Evolutionary conservation across 2,797 vertebrate species (phyloP), one percentile per base, ranked within the genome.

Genomic region (Dicrostonyx torquatus): DNA sequence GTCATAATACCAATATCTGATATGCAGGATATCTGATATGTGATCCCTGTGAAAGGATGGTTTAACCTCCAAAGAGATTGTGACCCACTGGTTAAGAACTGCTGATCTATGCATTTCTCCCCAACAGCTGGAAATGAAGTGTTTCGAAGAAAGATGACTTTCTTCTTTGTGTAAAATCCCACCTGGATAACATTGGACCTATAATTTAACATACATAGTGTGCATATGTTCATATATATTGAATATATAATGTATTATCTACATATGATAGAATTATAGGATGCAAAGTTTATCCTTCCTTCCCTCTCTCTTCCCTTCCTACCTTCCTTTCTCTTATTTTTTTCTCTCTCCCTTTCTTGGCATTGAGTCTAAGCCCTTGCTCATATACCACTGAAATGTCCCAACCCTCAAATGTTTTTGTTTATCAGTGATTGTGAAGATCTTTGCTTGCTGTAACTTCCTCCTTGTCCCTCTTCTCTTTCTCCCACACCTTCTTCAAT

Each of bases 121-220:
- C 10, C n/a, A 83, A 55, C 13, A 87, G 34, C 34, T 79, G 58
- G 76, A 82, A 80, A 55, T 55, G 90, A 90, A 79, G 68, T 50
- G 7, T 31, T 79, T 89, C 72, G 50, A 91, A 88, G 70, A 34
- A 92, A 31, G 60, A 64, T 90, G 37, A 45, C n/a, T 87, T 94
- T 92, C 37, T 79, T 73, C 37, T 82, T 91, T 88, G 55, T 3
- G 20, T 78, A 60, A 92, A 90, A 17, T 1, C 0, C 17, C n/a
- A 15, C 50, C 15, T 78, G 29, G 26, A 7, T 62, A 82, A 53
- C 31, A 68, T 22, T 82, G 84, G 11, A 15, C 5, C 29, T 93
- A 64, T 0, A 34, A 15, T 66, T 80, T 53, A 2, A 64, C 10
- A 72, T 4, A 43, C 7, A 66, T 6, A 34, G 62, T 55, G 3